These are phyloP conservation scores for Dicerorhinus sumatrensis DNA, from an alignment of 2,113 vertebrate species.

Conservation along the genomic window DNA sequence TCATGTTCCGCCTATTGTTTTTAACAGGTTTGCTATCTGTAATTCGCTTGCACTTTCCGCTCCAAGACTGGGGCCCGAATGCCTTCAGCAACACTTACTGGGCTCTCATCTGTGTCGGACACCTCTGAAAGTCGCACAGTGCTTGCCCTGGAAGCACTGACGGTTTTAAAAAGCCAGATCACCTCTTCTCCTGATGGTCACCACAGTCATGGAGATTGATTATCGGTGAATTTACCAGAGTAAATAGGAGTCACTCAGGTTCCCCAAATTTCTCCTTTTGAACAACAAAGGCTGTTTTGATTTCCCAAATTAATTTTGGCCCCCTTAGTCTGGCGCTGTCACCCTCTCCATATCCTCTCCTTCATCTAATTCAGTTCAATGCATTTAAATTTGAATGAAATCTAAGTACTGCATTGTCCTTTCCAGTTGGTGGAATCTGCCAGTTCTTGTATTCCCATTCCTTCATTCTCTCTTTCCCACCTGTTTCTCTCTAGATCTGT, in stretches of 20 bases:
- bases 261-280: not conserved
- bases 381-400: not conserved
- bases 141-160: not conserved
- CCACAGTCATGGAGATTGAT: not conserved
- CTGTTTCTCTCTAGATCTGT: not conserved
- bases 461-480: no score
- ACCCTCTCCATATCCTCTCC: no score
- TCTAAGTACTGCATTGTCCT: not conserved
- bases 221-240: not conserved
- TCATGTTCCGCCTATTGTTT: not conserved
- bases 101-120: fast-evolving
- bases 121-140: fast-evolving
- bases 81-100: no score
- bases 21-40: not conserved
- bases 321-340: not conserved
- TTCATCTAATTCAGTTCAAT: not conserved
- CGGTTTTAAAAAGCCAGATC: not conserved
- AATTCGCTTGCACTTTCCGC: not conserved
- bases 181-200: no score
- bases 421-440: not conserved
- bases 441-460: not conserved
- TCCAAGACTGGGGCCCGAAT: not conserved
- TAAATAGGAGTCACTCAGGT: not conserved
- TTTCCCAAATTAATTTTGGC: not conserved
- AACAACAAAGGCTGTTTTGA: not conserved